Evolutionary conservation across 2,113 vertebrate species (phyloP).

Genomic region (Piprites chloris): DNA sequence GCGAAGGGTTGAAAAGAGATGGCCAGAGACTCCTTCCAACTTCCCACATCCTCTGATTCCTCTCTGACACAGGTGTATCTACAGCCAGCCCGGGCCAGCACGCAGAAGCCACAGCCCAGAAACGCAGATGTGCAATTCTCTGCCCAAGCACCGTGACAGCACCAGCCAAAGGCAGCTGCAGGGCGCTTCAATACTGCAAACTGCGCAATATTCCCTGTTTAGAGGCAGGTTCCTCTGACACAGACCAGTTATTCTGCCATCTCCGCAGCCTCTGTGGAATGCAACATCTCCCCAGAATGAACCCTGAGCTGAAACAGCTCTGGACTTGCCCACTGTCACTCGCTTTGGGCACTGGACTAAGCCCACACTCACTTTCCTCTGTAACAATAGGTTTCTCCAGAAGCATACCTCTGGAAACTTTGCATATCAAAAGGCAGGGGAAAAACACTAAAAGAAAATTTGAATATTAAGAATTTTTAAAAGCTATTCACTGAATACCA

Average conservation of each 20-base stretch:
- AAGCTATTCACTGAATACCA: fast-evolving
- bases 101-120: not conserved
- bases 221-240: not conserved
- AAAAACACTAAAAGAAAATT: not conserved
- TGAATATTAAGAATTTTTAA: not conserved
- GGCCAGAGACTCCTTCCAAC: not conserved
- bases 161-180: not conserved
- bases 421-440: not conserved
- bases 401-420: not conserved
- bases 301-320: not conserved
- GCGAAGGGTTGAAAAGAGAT: not conserved
- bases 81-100: not conserved
- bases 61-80: fast-evolving
- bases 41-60: not conserved
- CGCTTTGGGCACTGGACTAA: not conserved
- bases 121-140: not conserved
- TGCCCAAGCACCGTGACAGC: not conserved
- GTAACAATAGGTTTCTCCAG: not conserved
- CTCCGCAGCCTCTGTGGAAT: not conserved
- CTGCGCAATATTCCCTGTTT: not conserved
- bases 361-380: not conserved
- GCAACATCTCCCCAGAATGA: not conserved
- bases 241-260: not conserved
- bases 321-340: not conserved
- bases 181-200: not conserved